Evolutionary conservation across 1,140 invertebrate genomes (phyloP).

Genomic region (Reticulitermes speratus): DNA sequence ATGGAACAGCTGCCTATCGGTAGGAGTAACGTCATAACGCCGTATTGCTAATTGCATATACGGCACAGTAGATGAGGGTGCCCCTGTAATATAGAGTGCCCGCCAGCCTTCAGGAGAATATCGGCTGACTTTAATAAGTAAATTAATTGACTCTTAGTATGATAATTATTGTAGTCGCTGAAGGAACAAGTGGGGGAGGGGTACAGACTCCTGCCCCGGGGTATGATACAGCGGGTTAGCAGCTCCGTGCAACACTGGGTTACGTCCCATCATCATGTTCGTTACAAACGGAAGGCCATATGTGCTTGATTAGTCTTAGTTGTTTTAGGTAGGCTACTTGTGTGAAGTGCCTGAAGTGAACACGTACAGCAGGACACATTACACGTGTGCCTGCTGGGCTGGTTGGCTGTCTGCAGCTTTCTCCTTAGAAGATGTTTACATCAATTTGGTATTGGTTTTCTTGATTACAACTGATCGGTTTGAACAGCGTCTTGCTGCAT

Average conservation of each 20-base stretch:
- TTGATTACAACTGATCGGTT: no score
- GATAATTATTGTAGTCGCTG: conserved; percentile 27
- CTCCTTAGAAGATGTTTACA: no score
- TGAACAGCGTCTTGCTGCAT: no score
- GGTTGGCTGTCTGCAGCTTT: no score
- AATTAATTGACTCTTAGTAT: conserved; percentile 28
- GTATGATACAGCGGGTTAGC: conserved; percentile 8
- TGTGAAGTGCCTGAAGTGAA: no score
- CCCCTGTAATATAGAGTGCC: conserved; percentile 13
- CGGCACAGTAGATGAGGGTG: conserved; percentile 11
- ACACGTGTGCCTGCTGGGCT: no score
- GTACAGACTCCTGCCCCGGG: conserved; percentile 1
- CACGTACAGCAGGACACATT: no score
- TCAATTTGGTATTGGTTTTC: no score
- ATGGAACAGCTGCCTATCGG: neutral
- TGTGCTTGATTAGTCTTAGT: no score
- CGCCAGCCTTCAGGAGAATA: conserved; percentile 16
- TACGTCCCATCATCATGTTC: neutral
- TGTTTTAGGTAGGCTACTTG: no score
- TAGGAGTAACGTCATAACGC: conserved; percentile 12
- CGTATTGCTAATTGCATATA: conserved; percentile 27
- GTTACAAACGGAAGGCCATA: no score
- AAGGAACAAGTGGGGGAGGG: conserved; percentile 13
- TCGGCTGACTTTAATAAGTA: conserved; percentile 27
- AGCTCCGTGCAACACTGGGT: neutral